Evolutionary conservation across 2,888 invertebrate genomes (phyloP), one percentile per base, ranked within the genome.

Genomic region (Philereme transversata): DNA sequence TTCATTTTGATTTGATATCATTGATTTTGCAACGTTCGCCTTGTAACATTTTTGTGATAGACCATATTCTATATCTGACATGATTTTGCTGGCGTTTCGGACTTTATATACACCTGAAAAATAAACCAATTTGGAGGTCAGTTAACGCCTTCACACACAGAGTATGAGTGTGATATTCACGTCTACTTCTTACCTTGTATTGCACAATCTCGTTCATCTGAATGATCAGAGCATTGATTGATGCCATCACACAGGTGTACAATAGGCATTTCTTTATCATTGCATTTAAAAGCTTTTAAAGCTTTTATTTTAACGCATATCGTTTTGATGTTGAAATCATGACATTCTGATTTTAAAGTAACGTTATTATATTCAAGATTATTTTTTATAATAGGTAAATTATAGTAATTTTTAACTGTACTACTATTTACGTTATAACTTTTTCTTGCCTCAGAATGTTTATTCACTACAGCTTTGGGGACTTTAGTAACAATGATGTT

Each of bases 161-260:
- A 9, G 8, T n/a, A 4, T n/a, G 8, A 3, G 1, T 1, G 8
- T 8, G n/a, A 9, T 0, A n/a, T 4, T 3, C 5, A 33, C n/a
- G 51, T 47, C n/a, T 41, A 51, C 49, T 51, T 11, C 36, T 57
- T 71, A 88, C 87, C 85, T 79, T 83, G 77, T 57, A 67, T 57
- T 45, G 70, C 65, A 70, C 88, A 90, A 60, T 83, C 69, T 36
- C 60, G 68, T 78, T 90, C 90, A 65, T 90, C 90, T 4, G 83
- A 77, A 64, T 67, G 70, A 63, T 84, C 82, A 3, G 65, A 47
- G 51, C 90, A 90, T 51, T 90, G 84, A 36, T 60, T 45, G 1
- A 69, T 64, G 40, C 83, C 84, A 66, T 90, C 76, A 62, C 90
- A 90, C 34, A 90, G 67, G 59, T 82, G 78, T 53, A 75, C 71